Evolutionary conservation across 1,140 invertebrate species (phyloP), one percentile per base, ranked within the genome.

Genomic region (Drosophila nebulosa): DNA sequence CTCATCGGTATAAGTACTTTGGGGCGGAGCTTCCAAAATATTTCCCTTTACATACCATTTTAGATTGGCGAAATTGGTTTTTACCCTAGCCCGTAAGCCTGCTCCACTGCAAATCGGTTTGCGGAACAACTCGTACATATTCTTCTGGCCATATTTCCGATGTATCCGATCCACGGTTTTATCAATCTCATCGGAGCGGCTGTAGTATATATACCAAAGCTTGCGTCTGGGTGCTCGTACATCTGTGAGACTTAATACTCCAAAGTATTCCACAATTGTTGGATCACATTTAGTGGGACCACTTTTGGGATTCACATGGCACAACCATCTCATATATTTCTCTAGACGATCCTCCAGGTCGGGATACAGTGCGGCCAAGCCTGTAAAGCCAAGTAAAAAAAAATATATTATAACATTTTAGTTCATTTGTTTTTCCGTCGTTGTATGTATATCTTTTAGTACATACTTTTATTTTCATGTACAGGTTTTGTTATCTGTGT

Each of bases 31-130:
- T 24, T 86, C 81, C 16, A 86, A 27, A 3, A 86, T 6, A 27
- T 86, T 86, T 14, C 83, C 81, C n/a, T 86, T 86, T 0, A 78
- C 83, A 22, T 53, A 64, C 81, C 78, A 86, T 27, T 78, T 86
- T 1, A 68, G 50, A 21, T 42, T 71, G 4, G 24, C 22, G n/a
- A 86, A 86, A 51, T 76, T 65, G 4, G 55, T 57, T 14, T 86
- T 86, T 16, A 86, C 81, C 3, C 64, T 61, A 5, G 56, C 51
- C 5, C 83, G 59, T 53, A 86, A 22, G 0, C 60, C 69, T 0
- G 60, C 50, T 0, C 83, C 83, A 21, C 71, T 68, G 1, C 50
- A 88, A 0, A 81, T 52, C 0, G 78, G 78, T 24, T 88, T 81
- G 2, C 83, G 62, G 14, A 79, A 88, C 22, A 88, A 58, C 30